These are phyloP conservation scores for Agrochola lychnidis DNA, from an alignment of 2,888 invertebrate species.

Conservation along the genomic window DNA sequence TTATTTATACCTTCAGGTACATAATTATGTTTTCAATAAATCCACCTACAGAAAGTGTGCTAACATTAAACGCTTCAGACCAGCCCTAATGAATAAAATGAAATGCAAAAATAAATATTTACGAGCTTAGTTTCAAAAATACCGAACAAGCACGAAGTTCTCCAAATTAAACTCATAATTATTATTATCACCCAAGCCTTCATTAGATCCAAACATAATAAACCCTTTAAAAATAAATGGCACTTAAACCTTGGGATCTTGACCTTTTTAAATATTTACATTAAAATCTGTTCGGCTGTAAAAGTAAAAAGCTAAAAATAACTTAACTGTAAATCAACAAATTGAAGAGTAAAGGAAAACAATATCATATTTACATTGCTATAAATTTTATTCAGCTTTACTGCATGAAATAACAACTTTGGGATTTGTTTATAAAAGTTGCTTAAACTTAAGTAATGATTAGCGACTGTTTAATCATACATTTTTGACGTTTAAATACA, in stretches of 20 bases:
- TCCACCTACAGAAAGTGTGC: neutral
- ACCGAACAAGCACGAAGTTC: constrained; percentile 7
- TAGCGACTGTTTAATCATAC: too few relatives aligned
- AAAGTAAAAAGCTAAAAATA: constrained; percentile 32
- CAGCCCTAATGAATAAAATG: neutral
- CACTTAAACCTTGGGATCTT: constrained; percentile 36
- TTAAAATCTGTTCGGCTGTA: constrained; percentile 29
- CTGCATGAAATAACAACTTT: too few relatives aligned
- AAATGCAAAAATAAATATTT: neutral
- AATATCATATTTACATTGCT: neutral
- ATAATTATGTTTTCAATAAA: neutral
- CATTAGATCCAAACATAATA: constrained; percentile 33
- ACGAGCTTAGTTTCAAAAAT: constrained; percentile 9
- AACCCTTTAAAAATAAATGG: constrained; percentile 47
- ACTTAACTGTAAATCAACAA: constrained; percentile 22
- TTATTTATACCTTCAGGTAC: neutral
- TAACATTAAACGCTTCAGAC: neutral
- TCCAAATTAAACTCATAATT: constrained; percentile 12
- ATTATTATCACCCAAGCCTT: constrained; percentile 11
- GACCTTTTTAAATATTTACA: constrained; percentile 49
- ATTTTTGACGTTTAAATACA: too few relatives aligned
- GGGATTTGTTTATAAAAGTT: too few relatives aligned
- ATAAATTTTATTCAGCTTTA: neutral
- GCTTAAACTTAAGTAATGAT: too few relatives aligned
- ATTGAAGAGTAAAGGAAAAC: constrained; percentile 5